Evolutionary conservation across 2,888 invertebrate species (phyloP).

Genomic region (Macrosiphum euphorbiae): DNA sequence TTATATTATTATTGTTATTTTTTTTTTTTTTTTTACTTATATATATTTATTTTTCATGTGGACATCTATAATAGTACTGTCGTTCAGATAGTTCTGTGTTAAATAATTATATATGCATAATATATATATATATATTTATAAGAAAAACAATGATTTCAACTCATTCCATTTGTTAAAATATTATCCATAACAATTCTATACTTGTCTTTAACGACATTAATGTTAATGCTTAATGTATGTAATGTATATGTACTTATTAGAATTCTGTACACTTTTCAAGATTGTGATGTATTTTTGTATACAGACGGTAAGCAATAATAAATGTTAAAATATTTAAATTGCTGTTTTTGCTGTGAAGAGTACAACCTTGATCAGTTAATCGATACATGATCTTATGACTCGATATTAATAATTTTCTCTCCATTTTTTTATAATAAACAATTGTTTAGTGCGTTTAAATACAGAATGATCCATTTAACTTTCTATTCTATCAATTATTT

Average conservation of each 20-base stretch:
- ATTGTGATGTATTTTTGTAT: conserved; percentile 40
- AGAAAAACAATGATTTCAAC: not conserved
- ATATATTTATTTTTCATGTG: not conserved
- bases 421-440: not conserved
- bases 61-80: not conserved
- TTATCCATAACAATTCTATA: not conserved
- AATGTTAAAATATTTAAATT: not conserved
- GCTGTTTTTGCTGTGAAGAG: not conserved
- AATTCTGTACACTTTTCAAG: conserved; percentile 8
- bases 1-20: not conserved
- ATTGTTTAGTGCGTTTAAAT: not conserved
- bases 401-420: not conserved
- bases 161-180: conserved; percentile 24
- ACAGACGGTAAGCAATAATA: not conserved
- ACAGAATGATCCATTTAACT: not conserved
- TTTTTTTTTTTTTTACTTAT: not conserved
- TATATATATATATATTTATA: not conserved
- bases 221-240: not conserved
- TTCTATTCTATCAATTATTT: not conserved
- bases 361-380: not conserved
- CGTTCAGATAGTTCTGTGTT: not conserved
- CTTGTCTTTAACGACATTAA: not conserved
- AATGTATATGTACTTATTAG: conserved; percentile 43
- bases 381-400: not conserved
- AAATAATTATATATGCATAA: not conserved